These are phyloP conservation scores for Aphrophora alni DNA, from an alignment of 2,888 invertebrate species.

Conservation along the genomic window DNA sequence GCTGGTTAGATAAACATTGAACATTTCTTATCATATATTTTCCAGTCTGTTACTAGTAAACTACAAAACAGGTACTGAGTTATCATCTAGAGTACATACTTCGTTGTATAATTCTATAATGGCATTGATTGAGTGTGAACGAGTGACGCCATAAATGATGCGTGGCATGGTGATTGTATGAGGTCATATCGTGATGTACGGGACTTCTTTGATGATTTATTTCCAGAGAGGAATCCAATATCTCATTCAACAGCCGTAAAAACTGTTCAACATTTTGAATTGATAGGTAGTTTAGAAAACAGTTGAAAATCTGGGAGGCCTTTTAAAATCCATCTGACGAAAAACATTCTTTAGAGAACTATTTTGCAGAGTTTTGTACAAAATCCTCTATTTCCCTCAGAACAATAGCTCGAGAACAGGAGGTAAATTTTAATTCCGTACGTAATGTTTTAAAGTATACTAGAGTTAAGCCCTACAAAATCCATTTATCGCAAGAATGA, in stretches of 20 bases:
- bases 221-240: too few relatives aligned
- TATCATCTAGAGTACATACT: background rate
- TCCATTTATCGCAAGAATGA: background rate
- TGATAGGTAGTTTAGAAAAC: background rate
- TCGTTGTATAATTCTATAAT: slow-evolving; percentile 23
- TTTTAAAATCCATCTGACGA: background rate
- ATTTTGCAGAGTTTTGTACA: background rate
- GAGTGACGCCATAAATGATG: too few relatives aligned
- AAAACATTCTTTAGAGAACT: background rate
- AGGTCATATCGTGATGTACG: too few relatives aligned
- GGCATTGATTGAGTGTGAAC: background rate
- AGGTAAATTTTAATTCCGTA: background rate
- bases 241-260: background rate
- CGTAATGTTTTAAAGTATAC: background rate
- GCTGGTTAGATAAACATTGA: too few relatives aligned
- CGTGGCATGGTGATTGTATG: background rate
- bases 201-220: background rate
- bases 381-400: too few relatives aligned
- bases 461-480: background rate
- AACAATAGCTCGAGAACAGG: background rate
- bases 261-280: background rate
- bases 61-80: too few relatives aligned
- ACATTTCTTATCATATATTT: too few relatives aligned
- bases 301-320: too few relatives aligned
- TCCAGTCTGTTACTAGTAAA: too few relatives aligned